phyloP scores from a whole-genome alignment of 2,888 invertebrate species.

The Salticus scenicus region DNA sequence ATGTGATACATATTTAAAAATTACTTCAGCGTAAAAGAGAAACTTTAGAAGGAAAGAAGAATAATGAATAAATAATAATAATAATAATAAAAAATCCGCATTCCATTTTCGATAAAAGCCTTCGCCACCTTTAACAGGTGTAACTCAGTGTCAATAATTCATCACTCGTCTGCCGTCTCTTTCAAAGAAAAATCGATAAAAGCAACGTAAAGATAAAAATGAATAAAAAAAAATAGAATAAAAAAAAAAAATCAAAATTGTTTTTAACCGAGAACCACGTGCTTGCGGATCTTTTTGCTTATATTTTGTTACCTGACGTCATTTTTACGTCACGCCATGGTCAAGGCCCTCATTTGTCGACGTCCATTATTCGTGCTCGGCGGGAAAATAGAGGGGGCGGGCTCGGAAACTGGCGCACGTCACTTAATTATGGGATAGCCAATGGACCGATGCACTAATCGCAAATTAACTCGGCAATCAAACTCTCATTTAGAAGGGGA shows the following conservation, averaged over 20 bases:
- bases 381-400: neutral
- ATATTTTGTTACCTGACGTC: slow-evolving; percentile 26
- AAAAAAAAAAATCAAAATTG: slow-evolving; percentile 11
- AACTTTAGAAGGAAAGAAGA: too few relatives aligned
- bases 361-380: slow-evolving; percentile 20
- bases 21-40: too few relatives aligned
- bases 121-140: slow-evolving; percentile 1
- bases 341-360: slow-evolving; percentile 36
- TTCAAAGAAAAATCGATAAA: slow-evolving; percentile 8
- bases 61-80: too few relatives aligned
- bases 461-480: slow-evolving; percentile 32
- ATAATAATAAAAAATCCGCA: too few relatives aligned
- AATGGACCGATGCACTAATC: slow-evolving; percentile 28
- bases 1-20: too few relatives aligned
- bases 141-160: slow-evolving; percentile 22
- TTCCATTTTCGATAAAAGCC: too few relatives aligned
- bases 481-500: slow-evolving; percentile 22
- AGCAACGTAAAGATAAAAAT: neutral
- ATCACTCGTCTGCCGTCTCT: slow-evolving; percentile 11
- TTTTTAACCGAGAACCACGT: slow-evolving; percentile 18
- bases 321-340: slow-evolving; percentile 20
- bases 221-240: neutral
- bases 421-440: slow-evolving; percentile 25
- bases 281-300: neutral
- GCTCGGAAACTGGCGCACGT: neutral